Evolutionary conservation across 2,113 vertebrate species (phyloP).

Genomic region (Serilophus lunatus): DNA sequence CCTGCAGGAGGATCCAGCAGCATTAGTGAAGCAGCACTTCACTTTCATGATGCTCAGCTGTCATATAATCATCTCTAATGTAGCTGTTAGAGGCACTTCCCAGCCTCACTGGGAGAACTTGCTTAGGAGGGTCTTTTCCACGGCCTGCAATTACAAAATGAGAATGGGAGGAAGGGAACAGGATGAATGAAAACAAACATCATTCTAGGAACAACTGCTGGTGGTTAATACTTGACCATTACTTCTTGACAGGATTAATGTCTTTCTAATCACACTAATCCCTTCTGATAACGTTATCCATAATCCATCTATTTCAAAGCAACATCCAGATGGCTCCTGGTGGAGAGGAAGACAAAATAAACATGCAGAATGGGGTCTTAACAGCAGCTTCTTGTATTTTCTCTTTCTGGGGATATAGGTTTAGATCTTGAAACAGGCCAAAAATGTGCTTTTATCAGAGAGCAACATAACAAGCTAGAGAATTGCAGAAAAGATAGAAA

Average conservation of each 20-base stretch:
- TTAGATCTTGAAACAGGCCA: neutral
- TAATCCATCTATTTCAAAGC: slow-evolving; percentile 65
- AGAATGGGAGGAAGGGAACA: neutral
- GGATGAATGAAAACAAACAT: slow-evolving; percentile 57
- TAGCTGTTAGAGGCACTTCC: slow-evolving; percentile 25
- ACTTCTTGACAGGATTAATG: slow-evolving; percentile 69
- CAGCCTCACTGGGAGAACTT: slow-evolving; percentile 13
- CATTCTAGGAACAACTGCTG: slow-evolving; percentile 52
- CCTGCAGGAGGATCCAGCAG: neutral
- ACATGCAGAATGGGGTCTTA: slow-evolving; percentile 46
- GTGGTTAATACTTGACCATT: slow-evolving; percentile 69
- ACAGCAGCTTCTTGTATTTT: slow-evolving; percentile 22
- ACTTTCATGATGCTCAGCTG: neutral
- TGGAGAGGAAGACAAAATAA: slow-evolving; percentile 52
- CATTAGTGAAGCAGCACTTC: slow-evolving; percentile 28
- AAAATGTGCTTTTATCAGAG: neutral
- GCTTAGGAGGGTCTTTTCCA: slow-evolving; percentile 28
- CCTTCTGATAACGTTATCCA: slow-evolving; percentile 72
- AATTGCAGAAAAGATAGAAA: neutral
- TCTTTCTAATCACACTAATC: slow-evolving; percentile 71
- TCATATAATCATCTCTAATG: slow-evolving; percentile 55
- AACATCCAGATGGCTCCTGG: slow-evolving; percentile 69
- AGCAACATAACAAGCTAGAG: neutral
- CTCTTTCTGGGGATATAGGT: neutral
- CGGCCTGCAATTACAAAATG: slow-evolving; percentile 57